Evolutionary conservation across 2,888 invertebrate species (phyloP).

Genomic region (Uloborus plumipes): DNA sequence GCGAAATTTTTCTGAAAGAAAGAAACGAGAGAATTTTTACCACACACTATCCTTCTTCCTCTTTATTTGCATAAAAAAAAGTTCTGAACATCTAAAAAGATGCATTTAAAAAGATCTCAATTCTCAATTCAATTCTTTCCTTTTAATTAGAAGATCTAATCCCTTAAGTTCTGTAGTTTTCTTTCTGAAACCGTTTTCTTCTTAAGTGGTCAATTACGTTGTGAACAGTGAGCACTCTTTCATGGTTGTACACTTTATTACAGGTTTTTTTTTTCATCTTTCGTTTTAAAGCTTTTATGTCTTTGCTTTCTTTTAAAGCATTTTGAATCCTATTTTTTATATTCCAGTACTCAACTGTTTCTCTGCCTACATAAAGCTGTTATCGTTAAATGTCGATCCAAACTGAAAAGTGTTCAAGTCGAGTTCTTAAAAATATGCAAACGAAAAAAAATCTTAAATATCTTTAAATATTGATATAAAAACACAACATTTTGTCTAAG

Average conservation of each 20-base stretch:
- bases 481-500: no score
- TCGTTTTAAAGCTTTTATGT: conserved; percentile 44
- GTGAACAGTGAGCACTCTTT: conserved; percentile 26
- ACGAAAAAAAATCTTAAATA: no score
- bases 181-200: conserved; percentile 41
- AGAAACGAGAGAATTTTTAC: background rate
- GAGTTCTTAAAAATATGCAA: no score
- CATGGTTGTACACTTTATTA: conserved; percentile 52
- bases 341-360: conserved; percentile 15
- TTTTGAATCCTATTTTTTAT: conserved; percentile 16
- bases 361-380: conserved; percentile 23
- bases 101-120: conserved; percentile 53
- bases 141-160: conserved; percentile 62
- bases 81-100: conserved; percentile 56
- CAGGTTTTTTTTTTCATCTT: conserved; percentile 14
- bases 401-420: no score
- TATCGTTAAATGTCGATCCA: conserved; percentile 18
- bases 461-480: no score
- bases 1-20: no score
- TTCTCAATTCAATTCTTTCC: conserved; percentile 52
- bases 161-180: conserved; percentile 49
- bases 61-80: conserved; percentile 42
- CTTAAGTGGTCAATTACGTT: conserved; percentile 62
- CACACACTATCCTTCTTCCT: conserved; percentile 27
- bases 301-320: conserved; percentile 46